Conservation (phyloP, 1,140 invertebrate genomes). For the Euura saliciscinereae region DNA sequence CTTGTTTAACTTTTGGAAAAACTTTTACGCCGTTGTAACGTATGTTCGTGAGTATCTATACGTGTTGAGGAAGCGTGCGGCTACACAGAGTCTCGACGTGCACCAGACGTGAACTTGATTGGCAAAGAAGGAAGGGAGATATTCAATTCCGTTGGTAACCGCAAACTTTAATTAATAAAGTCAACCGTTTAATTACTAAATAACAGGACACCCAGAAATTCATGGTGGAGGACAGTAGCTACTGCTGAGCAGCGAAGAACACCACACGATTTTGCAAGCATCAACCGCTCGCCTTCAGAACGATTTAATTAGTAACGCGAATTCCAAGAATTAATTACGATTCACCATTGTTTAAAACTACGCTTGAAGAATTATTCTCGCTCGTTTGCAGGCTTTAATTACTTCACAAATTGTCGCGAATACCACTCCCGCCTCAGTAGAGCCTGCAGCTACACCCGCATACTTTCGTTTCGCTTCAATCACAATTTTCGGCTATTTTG, state of each 20-base stretch:
- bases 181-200: slow-evolving; percentile 6
- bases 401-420: not conserved
- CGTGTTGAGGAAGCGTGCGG: no score
- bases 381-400: not conserved
- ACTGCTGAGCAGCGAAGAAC: no score
- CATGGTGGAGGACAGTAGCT: no score
- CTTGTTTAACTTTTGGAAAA: not conserved
- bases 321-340: slow-evolving; percentile 5
- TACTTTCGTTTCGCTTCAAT: no score
- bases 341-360: not conserved
- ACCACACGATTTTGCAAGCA: not conserved
- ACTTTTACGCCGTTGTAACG: not conserved
- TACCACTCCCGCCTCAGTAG: no score
- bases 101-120: no score
- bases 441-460: no score
- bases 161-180: slow-evolving; percentile 5
- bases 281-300: not conserved
- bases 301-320: not conserved
- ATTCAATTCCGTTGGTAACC: not conserved
- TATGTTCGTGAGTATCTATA: no score
- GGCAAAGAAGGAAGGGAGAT: not conserved
- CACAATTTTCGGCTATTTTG: no score
- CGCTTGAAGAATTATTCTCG: not conserved
- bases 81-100: no score
- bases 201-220: not conserved